Evolutionary conservation across 2,113 vertebrate genomes (phyloP).

Genomic region (Cynoglossus semilaevis): DNA sequence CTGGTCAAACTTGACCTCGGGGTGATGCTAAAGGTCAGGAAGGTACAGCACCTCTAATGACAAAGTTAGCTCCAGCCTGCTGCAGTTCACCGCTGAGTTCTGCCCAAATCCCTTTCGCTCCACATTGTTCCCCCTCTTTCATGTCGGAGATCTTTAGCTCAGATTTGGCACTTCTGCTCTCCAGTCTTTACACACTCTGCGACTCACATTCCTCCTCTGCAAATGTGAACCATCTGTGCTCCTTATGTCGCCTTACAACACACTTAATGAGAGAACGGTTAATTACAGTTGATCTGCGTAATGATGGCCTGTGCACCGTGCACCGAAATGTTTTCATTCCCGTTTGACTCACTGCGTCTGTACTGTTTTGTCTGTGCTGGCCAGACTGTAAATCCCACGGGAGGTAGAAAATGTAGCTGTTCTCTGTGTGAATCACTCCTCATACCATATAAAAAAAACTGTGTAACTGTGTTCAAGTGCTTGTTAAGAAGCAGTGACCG

Average conservation of each 20-base stretch:
- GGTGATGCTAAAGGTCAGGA: too few relatives aligned
- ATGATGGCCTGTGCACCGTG: slow-evolving; percentile 21
- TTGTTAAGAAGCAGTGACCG: slow-evolving; percentile 7
- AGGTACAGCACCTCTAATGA: too few relatives aligned
- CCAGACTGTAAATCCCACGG: background rate
- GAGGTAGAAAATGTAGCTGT: background rate
- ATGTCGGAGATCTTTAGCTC: slow-evolving; percentile 40
- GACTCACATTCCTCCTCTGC: slow-evolving; percentile 46
- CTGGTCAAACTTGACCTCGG: too few relatives aligned
- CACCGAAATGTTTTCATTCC: slow-evolving; percentile 20
- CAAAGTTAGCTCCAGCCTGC: too few relatives aligned
- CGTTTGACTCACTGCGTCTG: slow-evolving; percentile 1
- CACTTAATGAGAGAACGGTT: slow-evolving; percentile 43
- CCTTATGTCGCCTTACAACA: slow-evolving; percentile 17
- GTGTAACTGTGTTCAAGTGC: background rate
- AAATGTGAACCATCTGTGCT: slow-evolving; percentile 71
- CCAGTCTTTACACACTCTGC: slow-evolving; percentile 42
- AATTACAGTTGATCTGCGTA: slow-evolving; percentile 25
- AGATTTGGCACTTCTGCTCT: slow-evolving; percentile 52
- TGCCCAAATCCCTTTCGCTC: slow-evolving; percentile 1
- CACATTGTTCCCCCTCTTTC: slow-evolving; percentile 15
- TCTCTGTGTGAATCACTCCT: background rate
- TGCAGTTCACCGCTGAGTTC: background rate
- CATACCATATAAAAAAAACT: background rate
- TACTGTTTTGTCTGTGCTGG: background rate